Percentiles rank a stretch among this genome's conserved stretches.
These are phyloP conservation scores for Sarotherodon lohbergeri DNA, from an alignment of 2,113 vertebrate species.

Conservation along the genomic window DNA sequence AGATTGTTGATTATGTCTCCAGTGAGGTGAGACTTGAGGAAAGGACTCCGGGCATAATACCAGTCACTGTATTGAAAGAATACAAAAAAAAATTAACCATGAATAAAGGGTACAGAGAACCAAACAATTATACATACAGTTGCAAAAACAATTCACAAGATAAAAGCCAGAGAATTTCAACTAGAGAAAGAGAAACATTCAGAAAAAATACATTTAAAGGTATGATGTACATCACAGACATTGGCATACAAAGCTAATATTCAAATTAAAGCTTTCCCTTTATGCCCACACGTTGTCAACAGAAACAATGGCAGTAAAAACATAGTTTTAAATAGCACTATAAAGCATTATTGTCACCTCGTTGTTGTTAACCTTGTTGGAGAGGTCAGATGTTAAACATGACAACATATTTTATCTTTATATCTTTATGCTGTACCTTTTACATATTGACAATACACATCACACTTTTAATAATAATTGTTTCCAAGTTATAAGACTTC, in stretches of 20 bases:
- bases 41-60: conserved; percentile 92
- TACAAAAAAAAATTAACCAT: background rate
- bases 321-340: background rate
- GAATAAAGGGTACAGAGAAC: background rate
- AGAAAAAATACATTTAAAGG: background rate
- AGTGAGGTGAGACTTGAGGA: conserved; percentile 84
- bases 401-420: background rate
- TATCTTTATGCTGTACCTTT: background rate
- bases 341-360: background rate
- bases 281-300: fast-evolving
- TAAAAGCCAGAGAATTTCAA: background rate
- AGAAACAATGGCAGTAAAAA: background rate
- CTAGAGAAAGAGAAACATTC: background rate
- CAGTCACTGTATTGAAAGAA: conserved; percentile 80
- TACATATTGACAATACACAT: background rate
- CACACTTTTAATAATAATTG: background rate
- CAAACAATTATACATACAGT: background rate
- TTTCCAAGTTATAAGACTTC: background rate
- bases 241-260: background rate
- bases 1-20: conserved; percentile 88
- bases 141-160: background rate
- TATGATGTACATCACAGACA: background rate
- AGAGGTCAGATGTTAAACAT: background rate
- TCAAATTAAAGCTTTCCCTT: background rate
- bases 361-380: background rate